A percentile compares a stretch with the other conserved stretches of the same genome.
Evolutionary conservation across 2,888 invertebrate species (phyloP).

Genomic region (Graphium colonna): DNA sequence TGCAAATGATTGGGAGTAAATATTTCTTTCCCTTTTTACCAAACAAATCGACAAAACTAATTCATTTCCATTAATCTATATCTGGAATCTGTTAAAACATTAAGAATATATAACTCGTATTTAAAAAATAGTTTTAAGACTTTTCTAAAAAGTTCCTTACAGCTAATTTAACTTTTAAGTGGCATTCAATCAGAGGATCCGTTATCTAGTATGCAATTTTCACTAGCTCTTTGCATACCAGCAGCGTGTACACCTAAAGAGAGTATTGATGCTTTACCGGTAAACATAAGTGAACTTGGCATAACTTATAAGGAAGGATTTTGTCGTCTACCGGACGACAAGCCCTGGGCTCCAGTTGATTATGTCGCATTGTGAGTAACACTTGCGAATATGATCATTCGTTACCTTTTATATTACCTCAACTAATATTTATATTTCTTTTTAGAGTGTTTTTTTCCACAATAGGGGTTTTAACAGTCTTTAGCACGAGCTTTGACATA

Average conservation of each 20-base stretch:
- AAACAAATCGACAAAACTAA: no score
- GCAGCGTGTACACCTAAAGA: conserved; percentile 38
- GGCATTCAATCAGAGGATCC: conserved; percentile 29
- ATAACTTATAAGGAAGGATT: conserved; percentile 40
- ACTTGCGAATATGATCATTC: background rate
- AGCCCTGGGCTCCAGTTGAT: conserved; percentile 47
- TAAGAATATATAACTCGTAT: no score
- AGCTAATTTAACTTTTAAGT: conserved; percentile 28
- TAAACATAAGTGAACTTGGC: conserved; percentile 31
- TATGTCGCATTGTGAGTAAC: conserved; percentile 52
- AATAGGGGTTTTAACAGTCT: conserved; percentile 10
- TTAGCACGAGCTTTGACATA: conserved; percentile 10
- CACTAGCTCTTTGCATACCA: conserved; percentile 40
- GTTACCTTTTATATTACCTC: background rate
- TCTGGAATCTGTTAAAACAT: no score
- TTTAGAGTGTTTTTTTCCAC: conserved; percentile 14
- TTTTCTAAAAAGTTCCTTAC: no score
- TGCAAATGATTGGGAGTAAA: no score
- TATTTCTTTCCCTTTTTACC: no score
- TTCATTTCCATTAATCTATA: no score
- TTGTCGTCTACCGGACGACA: conserved; percentile 55
- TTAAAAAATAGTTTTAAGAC: no score
- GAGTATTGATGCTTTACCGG: conserved; percentile 30
- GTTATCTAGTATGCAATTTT: conserved; percentile 23
- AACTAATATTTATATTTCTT: background rate